Base-by-base conservation (phyloP, 2,888 invertebrate genomes). In the Xanthorhoe designata region DNA sequence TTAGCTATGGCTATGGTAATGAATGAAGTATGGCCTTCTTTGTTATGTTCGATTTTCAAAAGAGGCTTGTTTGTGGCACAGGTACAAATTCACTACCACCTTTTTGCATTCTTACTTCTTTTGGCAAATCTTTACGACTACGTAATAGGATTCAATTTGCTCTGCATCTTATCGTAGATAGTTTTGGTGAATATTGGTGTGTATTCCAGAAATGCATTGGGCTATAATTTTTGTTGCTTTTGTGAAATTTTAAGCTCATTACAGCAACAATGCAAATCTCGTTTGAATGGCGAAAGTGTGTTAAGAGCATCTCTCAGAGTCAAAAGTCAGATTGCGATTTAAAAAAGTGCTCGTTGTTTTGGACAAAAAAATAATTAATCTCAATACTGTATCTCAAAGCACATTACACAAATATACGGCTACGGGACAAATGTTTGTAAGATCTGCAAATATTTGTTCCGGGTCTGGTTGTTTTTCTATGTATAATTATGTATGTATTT, bases 1-100 rank as follows among this genome's bases (percentile, higher is more conserved):
- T 85, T 86, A 80, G 84, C 79, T 74, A 85, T 84, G 84, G 84
- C 79, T 74, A 85, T 84, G 84, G 84, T 80, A 73, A 75, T 85
- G 86, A 87, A 89, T 89, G 85, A 79, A 77, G 75, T 81, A 79
- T 78, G 70, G 78, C 78, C 78, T 74, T 76, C 86, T 83, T 81
- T 81, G 64, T 75, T 64, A 66, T 68, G 5, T 61, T 68, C 75
- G 64, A 73, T 82, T 50, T 56, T 66, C 61, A 68, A 64, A 72
- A 73, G 75, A 76, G 77, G 72, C 78, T 76, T 78, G 76, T 81
- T 77, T 79, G 78, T 71, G 71, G 78, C 68, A 80, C 83, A 81
- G 84, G 81, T 85, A 81, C 74, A 42, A 42, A 42, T 10, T 42
- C 38, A 70, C 57, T 62, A 51, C 75, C 57, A 73, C 75, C 57